Base-by-base conservation (phyloP, 1,140 invertebrate genomes). In the Drosophila seguyi region DNA sequence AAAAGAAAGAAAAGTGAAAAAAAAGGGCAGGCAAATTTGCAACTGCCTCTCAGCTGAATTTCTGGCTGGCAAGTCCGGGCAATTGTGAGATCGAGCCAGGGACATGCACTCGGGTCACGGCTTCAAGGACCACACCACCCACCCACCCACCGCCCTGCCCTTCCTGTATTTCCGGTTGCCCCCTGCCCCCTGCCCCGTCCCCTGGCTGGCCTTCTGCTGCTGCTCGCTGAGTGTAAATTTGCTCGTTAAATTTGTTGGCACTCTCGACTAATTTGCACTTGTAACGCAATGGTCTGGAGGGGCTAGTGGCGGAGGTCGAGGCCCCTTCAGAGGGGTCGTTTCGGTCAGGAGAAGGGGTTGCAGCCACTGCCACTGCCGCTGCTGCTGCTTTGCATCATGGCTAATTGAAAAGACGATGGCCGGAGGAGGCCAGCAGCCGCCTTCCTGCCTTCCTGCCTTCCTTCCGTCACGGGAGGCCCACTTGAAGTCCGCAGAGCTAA, bases 211-310 rank as follows among this genome's bases (percentile, higher is more conserved):
- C 61, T 77, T 75, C 71, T 61, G 72, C 77, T 75, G 81, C 81
- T 84, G 81, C 77, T 85, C 77, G 78, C 81, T 75, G 85, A 90
- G 83, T 87, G 83, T 88, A 87, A 87, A 87, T 87, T 87, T 87
- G 83, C 83, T 87, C 85, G 83, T 87, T 87, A 87, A 87, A 88
- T 87, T 87, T 87, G 84, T 87, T 88, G 85, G 81, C 85, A 88
- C 83, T 87, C 83, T 87, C 80, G 80, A 87, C 83, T 87, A 87
- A 87, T 87, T 87, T 87, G 83, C 84, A 88, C 79, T 88, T 83
- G 79, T 65, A 83, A 76, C 79, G 75, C 81, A 85, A 81, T 65
- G 77, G 73, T 72, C 73, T 59, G 66, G 27, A 47, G n/a, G 50
- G 36, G 36, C 6, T 44, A 63, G 48, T 48, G 76, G 36, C n/a